A percentile compares a stretch with the other conserved stretches of the same genome.
Evolutionary conservation across 1,140 invertebrate species (phyloP).

Genomic region (Plectus sambesii): DNA sequence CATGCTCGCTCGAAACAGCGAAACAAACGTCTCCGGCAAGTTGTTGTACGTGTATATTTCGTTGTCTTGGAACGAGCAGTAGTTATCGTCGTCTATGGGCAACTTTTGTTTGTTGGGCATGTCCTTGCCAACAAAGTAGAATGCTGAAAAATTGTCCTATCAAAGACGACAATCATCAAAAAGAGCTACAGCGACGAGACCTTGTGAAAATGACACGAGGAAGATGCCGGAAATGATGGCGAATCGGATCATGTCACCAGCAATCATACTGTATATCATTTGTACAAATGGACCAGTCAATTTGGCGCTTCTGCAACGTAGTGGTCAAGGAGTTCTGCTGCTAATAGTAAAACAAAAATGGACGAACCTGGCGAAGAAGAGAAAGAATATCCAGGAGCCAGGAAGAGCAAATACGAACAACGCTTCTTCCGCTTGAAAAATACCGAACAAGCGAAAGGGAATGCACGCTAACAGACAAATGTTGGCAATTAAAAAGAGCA

Average conservation of each 20-base stretch:
- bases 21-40: slow-evolving; percentile 78
- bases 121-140: slow-evolving; percentile 89
- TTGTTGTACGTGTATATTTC: slow-evolving; percentile 62
- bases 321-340: too few species aligned
- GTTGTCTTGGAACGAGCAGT: slow-evolving; percentile 52
- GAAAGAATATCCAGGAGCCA: slow-evolving; percentile 86
- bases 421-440: slow-evolving; percentile 71
- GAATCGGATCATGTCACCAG: slow-evolving; percentile 91
- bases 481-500: slow-evolving; percentile 82
- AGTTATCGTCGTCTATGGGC: slow-evolving; percentile 45
- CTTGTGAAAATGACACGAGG: slow-evolving; percentile 80
- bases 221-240: slow-evolving; percentile 88
- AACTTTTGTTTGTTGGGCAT: slow-evolving; percentile 56
- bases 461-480: slow-evolving; percentile 80
- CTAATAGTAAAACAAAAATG: slow-evolving; percentile 12
- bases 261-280: slow-evolving; percentile 97
- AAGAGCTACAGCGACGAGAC: slow-evolving; percentile 36
- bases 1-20: slow-evolving; percentile 88
- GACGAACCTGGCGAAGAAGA: slow-evolving; percentile 91
- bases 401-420: slow-evolving; percentile 81
- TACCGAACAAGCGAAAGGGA: slow-evolving; percentile 64
- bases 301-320: slow-evolving; percentile 65
- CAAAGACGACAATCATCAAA: slow-evolving; percentile 21
- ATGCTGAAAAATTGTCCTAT: slow-evolving; percentile 54
- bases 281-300: slow-evolving; percentile 92